phyloP scores from a whole-genome alignment of 53 echinoderm and acorn worm species.

The Holothuria leucospilota region DNA sequence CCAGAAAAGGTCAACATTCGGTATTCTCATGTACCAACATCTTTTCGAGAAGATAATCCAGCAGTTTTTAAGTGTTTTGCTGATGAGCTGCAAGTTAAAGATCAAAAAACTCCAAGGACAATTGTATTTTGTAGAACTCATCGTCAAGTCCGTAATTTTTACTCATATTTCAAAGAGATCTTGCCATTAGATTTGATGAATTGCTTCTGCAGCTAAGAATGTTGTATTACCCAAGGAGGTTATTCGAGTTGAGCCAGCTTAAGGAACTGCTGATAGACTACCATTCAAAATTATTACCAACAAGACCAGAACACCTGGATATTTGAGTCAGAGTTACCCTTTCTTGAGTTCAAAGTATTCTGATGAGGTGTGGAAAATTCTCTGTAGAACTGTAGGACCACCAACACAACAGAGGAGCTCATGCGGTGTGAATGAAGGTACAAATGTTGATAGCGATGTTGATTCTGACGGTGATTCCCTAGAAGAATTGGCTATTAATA shows the following conservation, averaged over 20 bases:
- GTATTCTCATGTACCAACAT: background rate
- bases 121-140: constrained; percentile 39
- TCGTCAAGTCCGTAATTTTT: constrained; percentile 20
- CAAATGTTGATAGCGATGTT: background rate
- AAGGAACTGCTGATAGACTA: background rate
- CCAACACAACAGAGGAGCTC: background rate
- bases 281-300: background rate
- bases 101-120: background rate
- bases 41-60: constrained; percentile 13
- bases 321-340: background rate
- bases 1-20: constrained; percentile 17
- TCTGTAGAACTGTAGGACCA: constrained; percentile 10
- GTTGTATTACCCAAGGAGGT: background rate
- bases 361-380: background rate
- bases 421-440: background rate
- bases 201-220: background rate
- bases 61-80: background rate
- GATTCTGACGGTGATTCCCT: background rate
- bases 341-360: constrained; percentile 9
- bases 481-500: background rate
- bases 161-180: background rate
- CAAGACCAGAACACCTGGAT: background rate
- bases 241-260: background rate
- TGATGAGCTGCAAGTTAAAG: constrained; percentile 11
- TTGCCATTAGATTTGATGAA: background rate